Evolutionary conservation across 2,797 vertebrate genomes (phyloP), one percentile per base, ranked within the genome.

Genomic region (Merluccius polli): DNA sequence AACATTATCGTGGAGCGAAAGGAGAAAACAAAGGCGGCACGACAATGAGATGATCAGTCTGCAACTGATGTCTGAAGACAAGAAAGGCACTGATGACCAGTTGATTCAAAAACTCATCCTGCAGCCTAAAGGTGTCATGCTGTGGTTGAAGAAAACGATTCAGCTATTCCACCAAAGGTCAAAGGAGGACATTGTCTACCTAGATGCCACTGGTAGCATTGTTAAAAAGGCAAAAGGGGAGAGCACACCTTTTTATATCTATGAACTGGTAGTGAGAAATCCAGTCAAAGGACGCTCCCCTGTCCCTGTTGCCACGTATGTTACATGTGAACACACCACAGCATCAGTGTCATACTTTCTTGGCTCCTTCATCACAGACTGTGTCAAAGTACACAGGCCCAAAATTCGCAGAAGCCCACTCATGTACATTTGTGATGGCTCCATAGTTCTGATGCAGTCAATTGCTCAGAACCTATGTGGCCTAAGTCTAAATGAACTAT

Each of bases 181-280:
- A 12, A 38, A 73, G 52, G 74, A 76, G 29, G 78, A 79, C 38
- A 72, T 79, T 27, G 16, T 72, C 35, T 38, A 76, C 36, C 48
- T 32, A 29, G 65, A 27, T 67, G 65, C 65, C 12, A 67, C 65
- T 5, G n/a, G 65, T 7, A 67, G 65, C 6, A 76, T 76, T 8
- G 29, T 76, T 8, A 4, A 35, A 35, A 76, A 73, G 71, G 18
- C 12, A 8, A 70, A 31, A 70, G 18, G 18, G n/a, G 2, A 67
- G n/a, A 3, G 2, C 11, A 2, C 63, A 29, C 63, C n/a, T 27
- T 67, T 67, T 27, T 67, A 67, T 27, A 2, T 3, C 63, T 67
- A 24, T 35, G 63, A 67, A 12, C n/a, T 67, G 63, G 63, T 67
- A 1, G 63, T 21, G 21, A n/a, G n/a, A 24, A 3, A 67, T 12